Base-by-base conservation (phyloP, 2,888 invertebrate species). In the Salticus scenicus region DNA sequence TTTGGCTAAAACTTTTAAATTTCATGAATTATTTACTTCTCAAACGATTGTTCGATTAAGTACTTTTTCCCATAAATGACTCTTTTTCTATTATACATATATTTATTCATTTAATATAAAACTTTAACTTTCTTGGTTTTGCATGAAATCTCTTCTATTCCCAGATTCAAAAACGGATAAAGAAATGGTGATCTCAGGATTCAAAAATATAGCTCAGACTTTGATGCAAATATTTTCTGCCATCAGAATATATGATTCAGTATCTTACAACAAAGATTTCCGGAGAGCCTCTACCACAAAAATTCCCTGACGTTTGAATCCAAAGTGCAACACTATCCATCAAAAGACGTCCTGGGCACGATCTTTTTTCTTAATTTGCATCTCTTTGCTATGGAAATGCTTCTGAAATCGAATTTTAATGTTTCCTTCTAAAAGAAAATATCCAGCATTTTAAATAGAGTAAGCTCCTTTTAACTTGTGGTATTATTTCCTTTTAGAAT, bases 341-440 rank as follows among this genome's bases (percentile, higher is more conserved):
- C 82, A 82, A 71, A 51, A 64, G 42, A 70, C 57, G 71, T 51
- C 31, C n/a, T 1, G 42, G 69, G 70, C 74, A 57, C 57, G 63
- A 78, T 73, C 72, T 64, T 72, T 31, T n/a, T 73, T 74, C 69
- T 67, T 69, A 51, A 77, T 83, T 83, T 72, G 83, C 66, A 83
- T 83, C 64, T 76, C 57, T 67, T 77, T 77, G 83, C 57, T 47
- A 83, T 83, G 83, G 83, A 77, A 83, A 83, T 76, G 67, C 27
- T 64, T 64, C 37, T 71, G 71, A 73, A 83, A 83, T 83, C 83
- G 71, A 83, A 77, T 73, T 83, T 77, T 83, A 83, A 82, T 82
- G 82, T 77, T 77, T 77, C 72, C 31, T 76, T 57, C 57, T 4
- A 24, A 57, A 57, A 57, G 57, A 24, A 57, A 57, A 57, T 24